A percentile compares a stretch with the other conserved stretches of the same genome.
Conservation (phyloP, 2,888 invertebrate genomes). For the Hartigia nigra region DNA sequence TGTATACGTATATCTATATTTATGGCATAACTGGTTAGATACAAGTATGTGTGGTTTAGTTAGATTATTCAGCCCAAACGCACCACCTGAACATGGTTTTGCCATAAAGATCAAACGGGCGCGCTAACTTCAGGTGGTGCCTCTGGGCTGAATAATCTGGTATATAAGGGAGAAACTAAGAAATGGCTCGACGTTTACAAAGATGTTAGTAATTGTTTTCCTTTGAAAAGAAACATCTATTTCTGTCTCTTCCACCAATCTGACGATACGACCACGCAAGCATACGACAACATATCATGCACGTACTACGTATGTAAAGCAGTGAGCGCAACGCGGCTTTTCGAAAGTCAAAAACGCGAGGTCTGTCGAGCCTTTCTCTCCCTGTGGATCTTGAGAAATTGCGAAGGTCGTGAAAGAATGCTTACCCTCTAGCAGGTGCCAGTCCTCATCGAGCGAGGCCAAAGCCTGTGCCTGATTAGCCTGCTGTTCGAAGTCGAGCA, state of each 20-base stretch:
- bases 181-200: background rate
- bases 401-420: constrained; percentile 45
- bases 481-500: constrained; percentile 58
- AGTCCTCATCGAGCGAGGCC: constrained; percentile 52
- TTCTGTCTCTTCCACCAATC: background rate
- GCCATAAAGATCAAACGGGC: background rate
- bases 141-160: background rate
- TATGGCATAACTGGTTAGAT: background rate
- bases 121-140: background rate
- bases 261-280: background rate
- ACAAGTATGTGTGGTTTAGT: background rate
- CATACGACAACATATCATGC: background rate
- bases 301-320: background rate
- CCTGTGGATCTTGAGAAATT: constrained; percentile 30
- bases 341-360: background rate
- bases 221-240: background rate
- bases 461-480: constrained; percentile 53
- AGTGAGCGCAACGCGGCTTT: background rate
- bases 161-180: background rate
- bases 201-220: background rate
- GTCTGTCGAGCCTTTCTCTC: background rate
- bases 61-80: background rate
- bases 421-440: constrained; percentile 59
- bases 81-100: background rate
- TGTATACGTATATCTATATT: background rate